These are phyloP conservation scores for Gymnothorax javanicus DNA, from an alignment of 2,797 vertebrate species.

Conservation along the genomic window DNA sequence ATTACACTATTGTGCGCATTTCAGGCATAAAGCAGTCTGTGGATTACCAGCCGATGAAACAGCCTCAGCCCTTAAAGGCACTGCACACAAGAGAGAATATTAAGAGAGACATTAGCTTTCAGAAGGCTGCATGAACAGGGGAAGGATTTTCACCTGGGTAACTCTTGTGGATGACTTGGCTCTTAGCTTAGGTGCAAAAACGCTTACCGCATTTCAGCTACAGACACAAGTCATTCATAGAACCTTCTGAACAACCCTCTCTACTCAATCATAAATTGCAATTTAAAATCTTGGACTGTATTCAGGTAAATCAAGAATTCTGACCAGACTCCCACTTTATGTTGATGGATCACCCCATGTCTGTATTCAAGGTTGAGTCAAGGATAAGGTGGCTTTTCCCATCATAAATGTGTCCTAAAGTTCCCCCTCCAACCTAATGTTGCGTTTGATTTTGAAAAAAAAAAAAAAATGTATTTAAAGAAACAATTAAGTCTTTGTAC, in stretches of 20 bases:
- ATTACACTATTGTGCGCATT: neutral
- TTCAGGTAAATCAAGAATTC: neutral
- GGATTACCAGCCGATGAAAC: too few relatives aligned
- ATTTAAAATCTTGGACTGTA: neutral
- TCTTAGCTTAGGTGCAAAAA: neutral
- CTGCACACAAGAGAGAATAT: neutral
- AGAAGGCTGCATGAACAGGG: neutral
- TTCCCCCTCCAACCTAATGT: too few relatives aligned
- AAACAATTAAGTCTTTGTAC: too few relatives aligned
- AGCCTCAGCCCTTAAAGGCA: neutral
- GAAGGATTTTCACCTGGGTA: neutral
- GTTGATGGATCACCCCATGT: neutral
- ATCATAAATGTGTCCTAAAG: too few relatives aligned
- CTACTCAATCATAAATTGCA: neutral
- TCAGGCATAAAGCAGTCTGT: neutral
- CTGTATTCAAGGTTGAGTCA: neutral
- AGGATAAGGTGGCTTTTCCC: too few relatives aligned
- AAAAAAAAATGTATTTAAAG: too few relatives aligned
- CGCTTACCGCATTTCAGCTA: neutral
- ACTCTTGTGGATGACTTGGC: neutral
- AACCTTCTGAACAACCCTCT: neutral
- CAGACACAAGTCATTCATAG: too few relatives aligned
- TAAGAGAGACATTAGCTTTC: neutral
- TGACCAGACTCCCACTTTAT: neutral
- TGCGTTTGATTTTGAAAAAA: too few relatives aligned